phyloP scores from a whole-genome alignment of 2,888 invertebrate species.

The Zaprionus lineosus region DNA sequence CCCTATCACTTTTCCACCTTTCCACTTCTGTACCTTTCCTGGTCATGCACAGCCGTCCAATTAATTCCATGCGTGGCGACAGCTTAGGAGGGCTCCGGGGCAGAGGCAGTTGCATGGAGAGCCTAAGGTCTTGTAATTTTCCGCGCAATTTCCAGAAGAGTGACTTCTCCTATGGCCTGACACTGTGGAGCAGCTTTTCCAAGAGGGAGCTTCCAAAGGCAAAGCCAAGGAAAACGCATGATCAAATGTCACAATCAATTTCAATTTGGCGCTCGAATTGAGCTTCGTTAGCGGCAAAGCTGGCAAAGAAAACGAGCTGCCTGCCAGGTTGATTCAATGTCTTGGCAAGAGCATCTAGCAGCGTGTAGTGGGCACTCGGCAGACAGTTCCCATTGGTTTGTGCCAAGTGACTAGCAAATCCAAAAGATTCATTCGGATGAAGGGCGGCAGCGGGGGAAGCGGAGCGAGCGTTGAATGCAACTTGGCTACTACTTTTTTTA shows the following conservation, averaged over 20 bases:
- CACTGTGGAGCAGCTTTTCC: neutral
- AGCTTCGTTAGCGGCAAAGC: constrained; percentile 73
- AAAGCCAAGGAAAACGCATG: constrained; percentile 61
- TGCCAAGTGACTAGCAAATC: constrained; percentile 21
- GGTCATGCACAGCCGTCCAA: constrained; percentile 55
- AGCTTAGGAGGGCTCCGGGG: too few relatives aligned
- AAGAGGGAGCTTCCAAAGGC: constrained; percentile 4
- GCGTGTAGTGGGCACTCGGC: too few relatives aligned
- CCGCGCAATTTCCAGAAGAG: constrained; percentile 48
- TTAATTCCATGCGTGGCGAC: constrained; percentile 62
- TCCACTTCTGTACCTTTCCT: constrained; percentile 16
- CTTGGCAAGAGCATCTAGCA: constrained; percentile 19
- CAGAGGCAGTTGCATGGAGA: too few relatives aligned
- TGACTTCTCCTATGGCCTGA: constrained; percentile 9
- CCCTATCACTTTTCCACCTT: too few relatives aligned
- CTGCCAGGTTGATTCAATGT: constrained; percentile 35
- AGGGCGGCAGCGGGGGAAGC: neutral
- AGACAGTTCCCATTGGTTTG: too few relatives aligned
- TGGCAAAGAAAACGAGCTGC: constrained; percentile 50
- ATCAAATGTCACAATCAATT: constrained; percentile 78
- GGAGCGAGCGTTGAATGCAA: constrained; percentile 15
- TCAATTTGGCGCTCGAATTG: constrained; percentile 77
- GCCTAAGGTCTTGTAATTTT: constrained; percentile 60
- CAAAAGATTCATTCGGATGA: neutral
- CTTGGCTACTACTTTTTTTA: constrained; percentile 65